phyloP scores from a whole-genome alignment of 2,113 vertebrate species.

The Upupa epops region DNA sequence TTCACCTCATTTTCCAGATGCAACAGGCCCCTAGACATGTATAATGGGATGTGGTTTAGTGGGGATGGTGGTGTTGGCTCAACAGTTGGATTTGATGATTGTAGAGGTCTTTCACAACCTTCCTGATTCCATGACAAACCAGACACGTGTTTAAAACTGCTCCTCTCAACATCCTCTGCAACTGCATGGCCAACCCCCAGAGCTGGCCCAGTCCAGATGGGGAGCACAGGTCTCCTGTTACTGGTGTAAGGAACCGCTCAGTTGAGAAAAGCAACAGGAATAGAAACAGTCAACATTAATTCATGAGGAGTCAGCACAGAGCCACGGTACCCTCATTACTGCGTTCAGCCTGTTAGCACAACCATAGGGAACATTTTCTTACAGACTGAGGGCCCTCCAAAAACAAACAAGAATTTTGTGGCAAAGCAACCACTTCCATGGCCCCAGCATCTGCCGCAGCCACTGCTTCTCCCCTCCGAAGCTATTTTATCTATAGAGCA shows the following conservation, averaged over 20 bases:
- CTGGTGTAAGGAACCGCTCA: not conserved
- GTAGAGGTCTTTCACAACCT: too few relatives aligned
- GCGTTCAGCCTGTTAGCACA: too few relatives aligned
- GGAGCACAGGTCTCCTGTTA: not conserved
- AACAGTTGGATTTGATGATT: too few relatives aligned
- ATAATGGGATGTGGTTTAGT: not conserved
- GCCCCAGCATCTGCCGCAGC: not conserved
- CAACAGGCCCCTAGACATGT: not conserved
- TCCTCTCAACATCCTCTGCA: not conserved
- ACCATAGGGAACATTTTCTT: not conserved
- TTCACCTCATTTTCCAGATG: not conserved
- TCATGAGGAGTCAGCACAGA: not conserved
- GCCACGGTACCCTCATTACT: rapidly evolving
- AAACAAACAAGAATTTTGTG: not conserved
- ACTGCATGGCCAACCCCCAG: not conserved
- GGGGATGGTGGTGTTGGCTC: too few relatives aligned
- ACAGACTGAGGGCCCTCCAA: not conserved
- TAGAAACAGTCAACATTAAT: not conserved
- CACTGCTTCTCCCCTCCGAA: not conserved
- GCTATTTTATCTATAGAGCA: not conserved
- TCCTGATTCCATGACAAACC: not conserved
- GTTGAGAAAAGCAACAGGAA: not conserved
- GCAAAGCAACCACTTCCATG: not conserved
- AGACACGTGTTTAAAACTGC: rapidly evolving
- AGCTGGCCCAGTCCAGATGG: not conserved